Percentiles rank a stretch among this genome's conserved stretches.
Conservation (phyloP, 92 coral and sea anemone species). For the Epizoanthus rinbou region DNA sequence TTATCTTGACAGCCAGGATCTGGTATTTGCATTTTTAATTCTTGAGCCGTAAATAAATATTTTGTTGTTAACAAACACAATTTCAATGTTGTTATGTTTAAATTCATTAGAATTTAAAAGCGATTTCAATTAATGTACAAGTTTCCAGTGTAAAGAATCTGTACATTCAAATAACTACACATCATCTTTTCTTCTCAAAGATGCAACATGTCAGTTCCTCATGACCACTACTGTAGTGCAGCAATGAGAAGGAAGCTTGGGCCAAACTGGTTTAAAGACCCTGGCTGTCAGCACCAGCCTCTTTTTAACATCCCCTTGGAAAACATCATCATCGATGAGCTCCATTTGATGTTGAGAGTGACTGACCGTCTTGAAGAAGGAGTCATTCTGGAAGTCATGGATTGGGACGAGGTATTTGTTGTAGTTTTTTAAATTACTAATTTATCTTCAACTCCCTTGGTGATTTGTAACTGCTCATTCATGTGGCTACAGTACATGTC, state of each 20-base stretch:
- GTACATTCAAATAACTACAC: too few relatives aligned
- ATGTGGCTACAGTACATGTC: neutral
- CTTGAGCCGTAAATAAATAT: too few relatives aligned
- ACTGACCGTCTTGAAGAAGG: conserved; percentile 37
- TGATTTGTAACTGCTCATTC: neutral
- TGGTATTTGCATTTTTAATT: neutral
- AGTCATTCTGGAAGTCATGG: conserved; percentile 35
- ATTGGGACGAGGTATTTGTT: conserved; percentile 43
- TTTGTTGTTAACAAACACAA: too few relatives aligned
- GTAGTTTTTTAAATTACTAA: neutral
- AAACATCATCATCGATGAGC: conserved; percentile 25
- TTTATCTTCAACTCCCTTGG: neutral
- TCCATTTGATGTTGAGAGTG: conserved; percentile 41
- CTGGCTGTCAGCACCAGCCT: conserved; percentile 46
- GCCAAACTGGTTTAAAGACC: conserved; percentile 42
- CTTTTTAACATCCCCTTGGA: conserved; percentile 32
- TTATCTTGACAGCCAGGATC: too few relatives aligned
- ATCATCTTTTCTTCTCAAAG: neutral
- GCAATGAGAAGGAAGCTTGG: conserved; percentile 21
- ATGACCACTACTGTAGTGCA: neutral
- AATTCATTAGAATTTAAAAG: too few relatives aligned
- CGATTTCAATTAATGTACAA: too few relatives aligned
- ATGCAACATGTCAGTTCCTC: conserved; percentile 3
- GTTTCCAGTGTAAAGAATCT: too few relatives aligned
- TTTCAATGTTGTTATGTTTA: too few relatives aligned